phyloP scores from a whole-genome alignment of 1,140 invertebrate species.

The Saccostrea glomerata region DNA sequence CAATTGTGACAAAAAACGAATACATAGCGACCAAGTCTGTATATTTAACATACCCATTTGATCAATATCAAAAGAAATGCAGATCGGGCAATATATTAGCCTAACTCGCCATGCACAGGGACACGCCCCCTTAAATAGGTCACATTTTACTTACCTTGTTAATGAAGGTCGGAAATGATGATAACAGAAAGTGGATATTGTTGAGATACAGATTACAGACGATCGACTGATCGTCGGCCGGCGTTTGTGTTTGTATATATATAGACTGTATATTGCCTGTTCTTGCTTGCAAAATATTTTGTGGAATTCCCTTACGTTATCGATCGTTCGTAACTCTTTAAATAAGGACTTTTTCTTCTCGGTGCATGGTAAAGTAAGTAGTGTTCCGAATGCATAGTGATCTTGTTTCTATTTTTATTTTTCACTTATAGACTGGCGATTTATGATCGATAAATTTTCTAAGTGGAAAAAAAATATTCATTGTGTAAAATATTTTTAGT shows the following conservation, averaged over 20 bases:
- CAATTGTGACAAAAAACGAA: too few relatives aligned
- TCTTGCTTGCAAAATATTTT: not conserved
- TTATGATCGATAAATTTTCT: not conserved
- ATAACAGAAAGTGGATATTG: not conserved
- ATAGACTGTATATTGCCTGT: not conserved
- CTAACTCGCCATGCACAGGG: not conserved
- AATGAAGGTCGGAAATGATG: not conserved
- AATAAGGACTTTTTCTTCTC: not conserved
- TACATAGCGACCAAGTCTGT: too few relatives aligned
- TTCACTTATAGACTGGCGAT: not conserved
- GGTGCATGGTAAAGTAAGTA: not conserved
- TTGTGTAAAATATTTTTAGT: too few relatives aligned
- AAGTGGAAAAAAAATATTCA: too few relatives aligned
- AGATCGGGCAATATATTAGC: too few relatives aligned
- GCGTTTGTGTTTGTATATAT: not conserved
- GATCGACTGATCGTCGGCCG: not conserved
- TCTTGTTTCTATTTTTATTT: not conserved
- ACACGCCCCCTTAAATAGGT: slow-evolving; percentile 14
- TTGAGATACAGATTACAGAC: not conserved
- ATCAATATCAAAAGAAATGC: too few relatives aligned
- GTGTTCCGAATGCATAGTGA: not conserved
- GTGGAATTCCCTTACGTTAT: slow-evolving; percentile 22
- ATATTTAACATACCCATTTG: too few relatives aligned
- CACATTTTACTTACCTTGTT: slow-evolving; percentile 12
- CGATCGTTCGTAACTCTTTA: not conserved